Evolutionary conservation across 2,113 vertebrate species (phyloP).

Genomic region (Cyrtonyx montezumae): DNA sequence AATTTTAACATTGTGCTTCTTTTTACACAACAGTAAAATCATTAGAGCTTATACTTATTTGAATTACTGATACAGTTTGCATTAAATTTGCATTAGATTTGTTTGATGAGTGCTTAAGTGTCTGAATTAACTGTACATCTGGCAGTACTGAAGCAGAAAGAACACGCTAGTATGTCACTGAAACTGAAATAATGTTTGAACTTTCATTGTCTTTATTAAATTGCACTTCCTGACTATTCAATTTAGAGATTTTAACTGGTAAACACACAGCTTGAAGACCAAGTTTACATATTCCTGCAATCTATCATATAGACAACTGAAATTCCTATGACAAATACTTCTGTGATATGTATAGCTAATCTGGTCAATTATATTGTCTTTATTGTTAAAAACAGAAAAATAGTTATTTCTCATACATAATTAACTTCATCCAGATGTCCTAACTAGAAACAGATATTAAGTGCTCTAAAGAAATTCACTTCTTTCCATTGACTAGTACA

Average conservation of each 20-base stretch:
- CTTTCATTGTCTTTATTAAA: not conserved
- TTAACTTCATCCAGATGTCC: not conserved
- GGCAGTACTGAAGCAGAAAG: not conserved
- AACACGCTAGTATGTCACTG: not conserved
- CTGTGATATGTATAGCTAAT: not conserved
- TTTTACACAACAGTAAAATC: not conserved
- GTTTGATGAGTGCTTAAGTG: not conserved
- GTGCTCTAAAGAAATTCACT: not conserved
- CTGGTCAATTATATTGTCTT: not conserved
- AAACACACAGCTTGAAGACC: not conserved
- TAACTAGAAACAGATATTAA: not conserved
- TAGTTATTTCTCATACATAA: not conserved
- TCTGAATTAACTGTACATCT: not conserved
- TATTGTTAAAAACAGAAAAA: not conserved
- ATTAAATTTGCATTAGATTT: not conserved
- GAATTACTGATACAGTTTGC: not conserved
- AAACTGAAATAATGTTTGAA: not conserved
- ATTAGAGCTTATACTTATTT: not conserved
- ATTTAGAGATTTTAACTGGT: not conserved
- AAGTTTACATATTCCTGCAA: not conserved
- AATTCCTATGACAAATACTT: not conserved
- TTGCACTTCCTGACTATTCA: not conserved
- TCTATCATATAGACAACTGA: not conserved
- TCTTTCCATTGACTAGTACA: not conserved
- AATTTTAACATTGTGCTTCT: not conserved